phyloP scores from a whole-genome alignment of 2,113 vertebrate genomes.

The Hymenochirus boettgeri region DNA sequence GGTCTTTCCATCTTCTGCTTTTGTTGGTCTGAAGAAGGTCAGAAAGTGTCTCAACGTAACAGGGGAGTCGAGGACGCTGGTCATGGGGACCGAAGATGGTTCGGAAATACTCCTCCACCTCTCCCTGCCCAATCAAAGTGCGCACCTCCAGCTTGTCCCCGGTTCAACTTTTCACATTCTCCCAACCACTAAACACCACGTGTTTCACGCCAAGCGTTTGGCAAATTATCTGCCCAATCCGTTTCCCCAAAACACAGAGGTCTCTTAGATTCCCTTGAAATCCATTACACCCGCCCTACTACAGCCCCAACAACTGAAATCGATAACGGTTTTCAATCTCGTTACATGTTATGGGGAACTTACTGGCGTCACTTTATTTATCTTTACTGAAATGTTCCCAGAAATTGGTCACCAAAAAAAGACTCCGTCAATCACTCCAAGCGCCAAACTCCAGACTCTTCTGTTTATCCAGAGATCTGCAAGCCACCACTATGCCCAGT shows the following conservation, averaged over 20 bases:
- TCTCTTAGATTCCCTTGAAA: too few species aligned
- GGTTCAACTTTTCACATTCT: conserved; percentile 56
- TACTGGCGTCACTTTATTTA: conserved; percentile 57
- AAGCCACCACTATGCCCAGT: conserved; percentile 57
- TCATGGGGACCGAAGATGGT: conserved; percentile 45
- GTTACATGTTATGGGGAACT: too few species aligned
- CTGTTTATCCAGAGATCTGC: conserved; percentile 52
- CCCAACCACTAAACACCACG: conserved; percentile 58
- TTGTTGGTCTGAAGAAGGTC: conserved; percentile 52
- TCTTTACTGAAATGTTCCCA: conserved; percentile 62
- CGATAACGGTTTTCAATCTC: too few species aligned
- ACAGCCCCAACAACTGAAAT: too few species aligned
- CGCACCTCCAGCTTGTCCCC: conserved; percentile 48
- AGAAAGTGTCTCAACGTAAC: conserved; percentile 65
- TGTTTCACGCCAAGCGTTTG: conserved; percentile 49
- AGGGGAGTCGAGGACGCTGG: conserved; percentile 45
- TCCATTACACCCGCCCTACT: too few species aligned
- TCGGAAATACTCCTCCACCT: conserved; percentile 59
- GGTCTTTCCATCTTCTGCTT: conserved; percentile 41
- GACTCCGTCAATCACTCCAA: conserved; percentile 46
- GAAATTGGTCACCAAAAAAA: conserved; percentile 62
- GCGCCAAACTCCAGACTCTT: conserved; percentile 50
- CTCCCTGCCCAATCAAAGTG: conserved; percentile 60
- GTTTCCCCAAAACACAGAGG: conserved; percentile 45
- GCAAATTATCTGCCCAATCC: conserved; percentile 54